Evolutionary conservation across 1,140 invertebrate species (phyloP).

Genomic region (Drosophila seguyi): DNA sequence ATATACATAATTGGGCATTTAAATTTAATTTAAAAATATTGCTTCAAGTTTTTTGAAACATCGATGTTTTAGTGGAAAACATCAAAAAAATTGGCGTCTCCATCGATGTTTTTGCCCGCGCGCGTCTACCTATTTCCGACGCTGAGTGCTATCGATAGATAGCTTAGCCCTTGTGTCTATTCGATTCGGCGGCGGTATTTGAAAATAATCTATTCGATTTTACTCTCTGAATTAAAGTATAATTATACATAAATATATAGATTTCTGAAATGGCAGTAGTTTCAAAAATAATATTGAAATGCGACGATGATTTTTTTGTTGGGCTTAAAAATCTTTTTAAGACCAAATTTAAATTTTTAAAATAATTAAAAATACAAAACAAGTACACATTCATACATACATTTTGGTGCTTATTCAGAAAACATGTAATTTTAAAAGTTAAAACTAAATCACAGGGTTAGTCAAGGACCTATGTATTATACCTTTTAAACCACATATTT

Average conservation of each 20-base stretch:
- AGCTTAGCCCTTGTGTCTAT: constrained; percentile 6
- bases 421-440: background rate
- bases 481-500: constrained; percentile 5
- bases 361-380: background rate
- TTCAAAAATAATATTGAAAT: background rate
- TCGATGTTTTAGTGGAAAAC: no score
- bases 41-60: no score
- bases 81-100: no score
- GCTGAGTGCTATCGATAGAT: constrained; percentile 15
- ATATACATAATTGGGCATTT: no score
- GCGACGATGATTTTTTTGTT: no score
- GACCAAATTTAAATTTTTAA: no score
- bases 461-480: background rate
- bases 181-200: background rate
- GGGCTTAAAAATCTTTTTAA: no score
- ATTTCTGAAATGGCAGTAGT: background rate
- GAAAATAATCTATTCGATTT: background rate
- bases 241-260: background rate
- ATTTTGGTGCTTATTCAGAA: background rate
- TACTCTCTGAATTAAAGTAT: background rate
- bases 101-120: constrained; percentile 13
- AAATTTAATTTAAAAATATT: no score
- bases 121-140: constrained; percentile 16
- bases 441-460: constrained; percentile 17
- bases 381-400: no score